A percentile compares a stretch with the other conserved stretches of the same genome.
Evolutionary conservation across 2,797 vertebrate genomes (phyloP).

Genomic region (Rhinoraja longicauda): DNA sequence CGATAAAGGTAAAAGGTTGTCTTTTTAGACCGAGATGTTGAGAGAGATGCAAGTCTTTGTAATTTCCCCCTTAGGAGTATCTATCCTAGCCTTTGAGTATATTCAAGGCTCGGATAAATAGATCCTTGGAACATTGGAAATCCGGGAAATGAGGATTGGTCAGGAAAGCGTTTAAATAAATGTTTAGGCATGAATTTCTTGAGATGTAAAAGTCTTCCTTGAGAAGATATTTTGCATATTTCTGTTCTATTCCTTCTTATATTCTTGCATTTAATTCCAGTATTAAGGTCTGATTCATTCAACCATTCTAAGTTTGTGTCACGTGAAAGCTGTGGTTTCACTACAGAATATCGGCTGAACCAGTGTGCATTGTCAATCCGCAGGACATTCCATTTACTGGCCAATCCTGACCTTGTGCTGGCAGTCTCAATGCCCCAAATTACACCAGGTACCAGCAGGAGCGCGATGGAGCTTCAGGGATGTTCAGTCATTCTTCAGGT

Average conservation of each 20-base stretch:
- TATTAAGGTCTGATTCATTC: neutral
- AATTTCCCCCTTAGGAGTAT: too few relatives aligned
- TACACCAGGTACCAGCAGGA: constrained; percentile 38
- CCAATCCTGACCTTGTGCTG: constrained; percentile 49
- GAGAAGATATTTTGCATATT: neutral
- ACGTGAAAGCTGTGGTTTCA: neutral
- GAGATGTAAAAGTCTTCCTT: neutral
- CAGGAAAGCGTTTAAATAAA: neutral
- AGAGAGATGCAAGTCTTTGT: neutral
- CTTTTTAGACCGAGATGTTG: neutral
- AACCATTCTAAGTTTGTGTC: neutral
- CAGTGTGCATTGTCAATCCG: constrained; percentile 23
- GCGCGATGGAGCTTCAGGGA: constrained; percentile 39
- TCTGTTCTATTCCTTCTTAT: neutral
- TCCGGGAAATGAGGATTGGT: neutral
- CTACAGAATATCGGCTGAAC: neutral
- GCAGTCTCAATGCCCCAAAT: constrained; percentile 46
- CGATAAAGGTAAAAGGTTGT: neutral
- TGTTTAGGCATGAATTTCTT: neutral
- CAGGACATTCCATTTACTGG: constrained; percentile 51
- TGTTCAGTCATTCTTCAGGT: constrained; percentile 51
- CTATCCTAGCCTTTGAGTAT: neutral
- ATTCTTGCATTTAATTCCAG: neutral
- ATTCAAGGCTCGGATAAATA: neutral
- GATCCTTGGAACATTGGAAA: neutral